Conservation (phyloP, 2,113 vertebrate species). For the Pedetes capensis region DNA sequence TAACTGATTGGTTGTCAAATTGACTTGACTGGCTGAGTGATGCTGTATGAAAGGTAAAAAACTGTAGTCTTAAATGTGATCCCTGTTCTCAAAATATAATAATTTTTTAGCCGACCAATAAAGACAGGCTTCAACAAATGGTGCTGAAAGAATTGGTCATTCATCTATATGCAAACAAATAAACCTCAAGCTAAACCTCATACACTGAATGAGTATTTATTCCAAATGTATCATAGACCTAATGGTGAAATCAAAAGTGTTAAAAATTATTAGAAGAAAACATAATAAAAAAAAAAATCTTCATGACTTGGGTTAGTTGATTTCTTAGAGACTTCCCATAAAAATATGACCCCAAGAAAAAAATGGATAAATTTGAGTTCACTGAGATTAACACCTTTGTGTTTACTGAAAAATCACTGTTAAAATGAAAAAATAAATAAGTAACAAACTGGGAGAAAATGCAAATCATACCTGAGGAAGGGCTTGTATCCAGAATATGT, state of each 20-base stretch:
- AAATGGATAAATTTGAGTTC: background rate
- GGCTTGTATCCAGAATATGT: background rate
- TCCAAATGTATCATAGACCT: background rate
- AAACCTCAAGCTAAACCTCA: background rate
- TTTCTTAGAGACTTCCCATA: background rate
- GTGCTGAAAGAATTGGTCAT: background rate
- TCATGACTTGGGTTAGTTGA: background rate
- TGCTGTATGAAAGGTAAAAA: constrained; percentile 4
- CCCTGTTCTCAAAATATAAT: constrained; percentile 32
- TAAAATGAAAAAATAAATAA: constrained; percentile 12
- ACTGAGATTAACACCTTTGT: background rate
- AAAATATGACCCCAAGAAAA: background rate
- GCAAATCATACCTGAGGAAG: background rate
- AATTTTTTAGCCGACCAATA: background rate
- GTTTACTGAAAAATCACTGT: background rate
- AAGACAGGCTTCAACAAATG: constrained; percentile 14
- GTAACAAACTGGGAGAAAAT: background rate
- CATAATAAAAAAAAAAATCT: background rate
- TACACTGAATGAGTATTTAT: background rate
- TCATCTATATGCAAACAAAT: background rate
- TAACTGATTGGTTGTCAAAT: background rate
- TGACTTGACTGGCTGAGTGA: background rate
- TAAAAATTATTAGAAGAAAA: background rate
- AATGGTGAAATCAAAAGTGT: constrained; percentile 5
- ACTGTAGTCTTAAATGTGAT: constrained; percentile 21